Conservation (phyloP, 2,888 invertebrate genomes). For the Hyposoter dolosus region DNA sequence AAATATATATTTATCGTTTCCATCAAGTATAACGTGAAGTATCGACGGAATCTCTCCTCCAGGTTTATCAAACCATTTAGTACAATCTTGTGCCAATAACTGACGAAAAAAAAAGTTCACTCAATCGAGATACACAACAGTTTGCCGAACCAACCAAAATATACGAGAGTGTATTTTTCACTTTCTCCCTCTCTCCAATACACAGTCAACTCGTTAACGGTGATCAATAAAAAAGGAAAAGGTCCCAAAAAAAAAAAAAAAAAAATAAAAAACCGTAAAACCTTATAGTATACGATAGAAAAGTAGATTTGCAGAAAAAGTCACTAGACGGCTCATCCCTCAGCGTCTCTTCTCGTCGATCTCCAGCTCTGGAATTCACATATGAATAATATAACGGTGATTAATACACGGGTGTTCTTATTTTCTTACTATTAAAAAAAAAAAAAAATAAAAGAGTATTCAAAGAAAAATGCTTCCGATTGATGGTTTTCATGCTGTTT, state of each 20-base stretch:
- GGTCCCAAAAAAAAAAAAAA: slow-evolving; percentile 36
- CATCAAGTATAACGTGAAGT: slow-evolving; percentile 45
- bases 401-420: slow-evolving; percentile 17
- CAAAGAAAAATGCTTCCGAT: not conserved
- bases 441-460: not conserved
- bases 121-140: slow-evolving; percentile 63
- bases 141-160: slow-evolving; percentile 14
- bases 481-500: not conserved
- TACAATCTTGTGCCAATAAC: slow-evolving; percentile 84
- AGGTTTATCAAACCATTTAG: slow-evolving; percentile 79
- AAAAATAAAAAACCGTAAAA: slow-evolving; percentile 13
- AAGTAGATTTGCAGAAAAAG: slow-evolving; percentile 38
- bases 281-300: slow-evolving; percentile 51
- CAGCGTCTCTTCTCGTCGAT: slow-evolving; percentile 38
- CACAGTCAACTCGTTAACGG: slow-evolving; percentile 37
- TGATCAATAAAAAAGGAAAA: slow-evolving; percentile 38
- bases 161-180: not conserved
- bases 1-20: slow-evolving; percentile 53
- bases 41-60: slow-evolving; percentile 60
- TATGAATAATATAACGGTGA: not conserved
- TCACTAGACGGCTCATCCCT: slow-evolving; percentile 56
- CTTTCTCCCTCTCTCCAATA: not conserved
- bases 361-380: slow-evolving; percentile 15
- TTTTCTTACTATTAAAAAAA: not conserved
- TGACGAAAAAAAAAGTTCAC: slow-evolving; percentile 68